phyloP scores from a whole-genome alignment of 2,797 vertebrate species.

The Poeciliopsis paucimaculata region DNA sequence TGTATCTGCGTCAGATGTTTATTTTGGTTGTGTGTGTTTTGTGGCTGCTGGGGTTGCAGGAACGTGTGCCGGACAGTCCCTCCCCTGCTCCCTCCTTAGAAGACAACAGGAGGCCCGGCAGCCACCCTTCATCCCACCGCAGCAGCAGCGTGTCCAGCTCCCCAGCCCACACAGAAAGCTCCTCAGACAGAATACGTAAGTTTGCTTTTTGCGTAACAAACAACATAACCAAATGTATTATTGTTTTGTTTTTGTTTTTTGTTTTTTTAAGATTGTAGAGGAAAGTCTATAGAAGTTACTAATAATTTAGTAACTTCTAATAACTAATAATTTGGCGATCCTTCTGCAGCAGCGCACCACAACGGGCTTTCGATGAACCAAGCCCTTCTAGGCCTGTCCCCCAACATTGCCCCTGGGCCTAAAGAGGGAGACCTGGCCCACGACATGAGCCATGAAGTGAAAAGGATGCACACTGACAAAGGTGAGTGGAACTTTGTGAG shows the following conservation, averaged over 20 bases:
- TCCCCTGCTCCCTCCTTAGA: constrained; percentile 96
- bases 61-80: constrained; percentile 96
- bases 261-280: background rate
- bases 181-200: constrained; percentile 99
- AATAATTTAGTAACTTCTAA: background rate
- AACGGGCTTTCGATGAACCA: constrained; percentile 99
- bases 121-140: constrained; percentile 96
- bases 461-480: constrained; percentile 97
- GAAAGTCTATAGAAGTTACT: background rate
- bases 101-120: constrained; percentile 95
- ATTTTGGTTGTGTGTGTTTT: constrained; percentile 65
- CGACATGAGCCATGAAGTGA: constrained; percentile 92
- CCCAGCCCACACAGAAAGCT: constrained; percentile 96
- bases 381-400: constrained; percentile 94
- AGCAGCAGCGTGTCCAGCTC: constrained; percentile 99
- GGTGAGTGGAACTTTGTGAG: constrained; percentile 76
- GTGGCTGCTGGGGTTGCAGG: constrained; percentile 81
- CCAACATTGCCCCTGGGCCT: constrained; percentile 93
- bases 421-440: constrained; percentile 98
- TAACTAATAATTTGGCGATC: background rate
- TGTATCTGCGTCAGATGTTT: constrained; percentile 51
- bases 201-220: constrained; percentile 43
- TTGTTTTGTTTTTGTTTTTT: background rate
- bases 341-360: constrained; percentile 89
- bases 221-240: background rate